A percentile compares a stretch with the other conserved stretches of the same genome.
Evolutionary conservation across 1,140 invertebrate species (phyloP).

Genomic region (Achatina immaculata): DNA sequence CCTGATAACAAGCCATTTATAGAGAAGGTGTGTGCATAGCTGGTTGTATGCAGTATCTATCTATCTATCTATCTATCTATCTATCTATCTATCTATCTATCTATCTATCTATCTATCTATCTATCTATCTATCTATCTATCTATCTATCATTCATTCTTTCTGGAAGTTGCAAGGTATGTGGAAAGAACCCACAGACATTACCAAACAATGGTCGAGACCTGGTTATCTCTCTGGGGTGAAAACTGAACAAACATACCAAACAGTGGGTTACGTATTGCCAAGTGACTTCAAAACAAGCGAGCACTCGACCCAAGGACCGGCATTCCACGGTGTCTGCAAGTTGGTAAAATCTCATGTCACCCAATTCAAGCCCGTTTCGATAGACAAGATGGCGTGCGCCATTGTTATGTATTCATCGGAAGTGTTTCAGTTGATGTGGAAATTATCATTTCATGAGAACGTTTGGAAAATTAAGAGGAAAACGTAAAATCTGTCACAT

Average conservation of each 20-base stretch:
- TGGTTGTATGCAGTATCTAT: background rate
- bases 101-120: constrained; percentile 24
- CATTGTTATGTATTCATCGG: background rate
- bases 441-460: no score
- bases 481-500: no score
- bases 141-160: constrained; percentile 3
- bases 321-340: background rate
- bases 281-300: background rate
- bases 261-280: background rate
- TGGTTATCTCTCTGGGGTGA: background rate
- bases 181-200: no score
- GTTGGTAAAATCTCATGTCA: background rate
- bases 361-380: background rate
- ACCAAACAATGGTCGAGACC: no score
- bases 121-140: constrained; percentile 32
- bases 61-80: constrained; percentile 16
- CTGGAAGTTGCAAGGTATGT: no score
- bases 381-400: background rate
- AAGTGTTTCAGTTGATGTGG: no score
- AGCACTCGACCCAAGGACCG: background rate
- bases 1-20: no score
- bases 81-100: constrained; percentile 26
- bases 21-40: no score
- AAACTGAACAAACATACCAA: background rate
- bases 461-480: no score